These are phyloP conservation scores for Bryconaethiops microstoma DNA, from an alignment of 2,797 vertebrate species.

Conservation along the genomic window DNA sequence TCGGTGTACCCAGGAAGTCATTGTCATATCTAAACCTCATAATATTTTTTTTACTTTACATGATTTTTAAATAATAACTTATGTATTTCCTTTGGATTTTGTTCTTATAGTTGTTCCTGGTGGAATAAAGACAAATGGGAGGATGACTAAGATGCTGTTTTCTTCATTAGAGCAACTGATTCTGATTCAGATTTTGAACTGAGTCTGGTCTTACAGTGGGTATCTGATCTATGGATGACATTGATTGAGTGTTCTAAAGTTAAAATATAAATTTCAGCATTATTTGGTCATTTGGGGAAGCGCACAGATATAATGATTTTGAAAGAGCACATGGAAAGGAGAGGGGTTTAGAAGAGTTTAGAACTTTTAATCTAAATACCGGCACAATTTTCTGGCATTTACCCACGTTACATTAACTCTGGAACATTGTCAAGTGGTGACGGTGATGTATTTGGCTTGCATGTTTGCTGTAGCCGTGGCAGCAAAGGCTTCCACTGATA, in stretches of 20 bases:
- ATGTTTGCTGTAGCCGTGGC: constrained; percentile 71
- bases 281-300: too few species aligned
- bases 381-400: constrained; percentile 57
- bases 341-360: too few species aligned
- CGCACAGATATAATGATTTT: too few species aligned
- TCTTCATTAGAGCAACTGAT: neutral
- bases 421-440: constrained; percentile 68
- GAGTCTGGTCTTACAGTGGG: too few species aligned
- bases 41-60: too few species aligned
- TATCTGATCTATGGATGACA: too few species aligned
- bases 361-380: too few species aligned
- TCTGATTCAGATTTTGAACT: too few species aligned
- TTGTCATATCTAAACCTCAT: too few species aligned
- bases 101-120: neutral
- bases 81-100: neutral
- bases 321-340: too few species aligned
- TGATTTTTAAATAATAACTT: neutral
- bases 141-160: neutral
- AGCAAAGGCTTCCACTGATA: constrained; percentile 61
- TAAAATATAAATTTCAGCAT: too few species aligned
- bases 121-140: neutral
- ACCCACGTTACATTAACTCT: constrained; percentile 70
- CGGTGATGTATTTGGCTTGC: constrained; percentile 73
- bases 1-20: neutral
- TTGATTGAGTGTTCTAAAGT: too few species aligned